Evolutionary conservation across 2,113 vertebrate genomes (phyloP).

Genomic region (Microcebus jonahi): DNA sequence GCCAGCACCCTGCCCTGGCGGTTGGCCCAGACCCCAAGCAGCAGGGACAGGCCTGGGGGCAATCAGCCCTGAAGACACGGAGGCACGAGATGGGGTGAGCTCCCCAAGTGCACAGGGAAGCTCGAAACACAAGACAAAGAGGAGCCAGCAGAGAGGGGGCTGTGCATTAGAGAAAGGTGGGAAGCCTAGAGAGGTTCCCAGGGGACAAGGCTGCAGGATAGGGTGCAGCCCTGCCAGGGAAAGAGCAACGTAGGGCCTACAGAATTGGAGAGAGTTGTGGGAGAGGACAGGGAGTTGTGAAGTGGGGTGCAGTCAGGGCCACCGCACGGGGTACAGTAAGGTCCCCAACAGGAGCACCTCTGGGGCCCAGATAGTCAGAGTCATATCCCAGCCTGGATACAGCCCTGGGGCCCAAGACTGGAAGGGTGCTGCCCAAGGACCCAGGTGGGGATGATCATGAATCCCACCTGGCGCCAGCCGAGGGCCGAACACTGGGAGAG

Average conservation of each 20-base stretch:
- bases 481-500: background rate
- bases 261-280: background rate
- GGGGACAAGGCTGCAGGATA: background rate
- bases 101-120: background rate
- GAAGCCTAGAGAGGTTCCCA: background rate
- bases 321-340: background rate
- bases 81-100: background rate
- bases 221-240: background rate
- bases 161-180: too few relatives aligned
- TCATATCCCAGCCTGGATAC: background rate
- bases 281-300: background rate
- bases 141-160: background rate
- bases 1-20: background rate
- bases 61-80: background rate
- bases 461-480: background rate
- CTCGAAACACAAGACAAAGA: background rate
- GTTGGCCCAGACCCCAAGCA: background rate
- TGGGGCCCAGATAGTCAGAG: background rate
- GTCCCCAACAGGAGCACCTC: background rate
- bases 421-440: background rate
- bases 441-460: background rate
- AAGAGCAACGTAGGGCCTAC: background rate
- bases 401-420: background rate
- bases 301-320: background rate
- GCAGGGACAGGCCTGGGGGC: background rate